Base-by-base conservation (phyloP, 2,888 invertebrate species). In the Erebia epiphron region DNA sequence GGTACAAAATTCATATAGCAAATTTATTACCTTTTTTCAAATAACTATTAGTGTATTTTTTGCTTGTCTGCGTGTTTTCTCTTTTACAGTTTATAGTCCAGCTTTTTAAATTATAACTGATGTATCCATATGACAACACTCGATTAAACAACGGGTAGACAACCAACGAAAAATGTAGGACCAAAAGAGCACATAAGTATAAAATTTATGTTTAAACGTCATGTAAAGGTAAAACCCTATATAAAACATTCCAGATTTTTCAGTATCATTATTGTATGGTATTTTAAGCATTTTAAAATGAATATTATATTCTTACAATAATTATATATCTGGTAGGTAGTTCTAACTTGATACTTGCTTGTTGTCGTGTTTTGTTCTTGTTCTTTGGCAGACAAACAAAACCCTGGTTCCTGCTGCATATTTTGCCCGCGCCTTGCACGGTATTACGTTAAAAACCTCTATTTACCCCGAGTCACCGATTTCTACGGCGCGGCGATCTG, bases 31-130 rank as follows among this genome's bases (percentile, higher is more conserved):
- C 41, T 26, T 14, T 62, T 62, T 50, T 71, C 58, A 52, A 16
- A 10, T 18, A 8, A 61, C n/a, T 62, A 41, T 68, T 46, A 46
- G 46, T 46, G 46, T 35, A 16, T 52, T 52, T 43, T 72, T 72
- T 65, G 71, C 69, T 69, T 71, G 54, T 68, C 61, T 61, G 62
- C 72, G 72, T 72, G 61, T 64, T 71, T 18, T 57, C 41, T 72
- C 11, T 64, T 49, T 66, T 66, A 69, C 71, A 69, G 69, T 72
- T 61, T 16, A 16, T 61, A 61, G 60, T 61, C 43, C 61, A 46
- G 61, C 11, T 60, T 60, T 26, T 11, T 21, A 13, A 46, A 16
- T 43, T 16, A 60, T 35, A 60, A n/a, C 41, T 60, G 58, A 41
- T 16, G 58, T 43, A 10, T 41, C 58, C 58, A 14, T 60, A 60